Percentiles rank a stretch among this genome's conserved stretches.
Evolutionary conservation across 2,113 vertebrate species (phyloP).

Genomic region (Phycodurus eques): DNA sequence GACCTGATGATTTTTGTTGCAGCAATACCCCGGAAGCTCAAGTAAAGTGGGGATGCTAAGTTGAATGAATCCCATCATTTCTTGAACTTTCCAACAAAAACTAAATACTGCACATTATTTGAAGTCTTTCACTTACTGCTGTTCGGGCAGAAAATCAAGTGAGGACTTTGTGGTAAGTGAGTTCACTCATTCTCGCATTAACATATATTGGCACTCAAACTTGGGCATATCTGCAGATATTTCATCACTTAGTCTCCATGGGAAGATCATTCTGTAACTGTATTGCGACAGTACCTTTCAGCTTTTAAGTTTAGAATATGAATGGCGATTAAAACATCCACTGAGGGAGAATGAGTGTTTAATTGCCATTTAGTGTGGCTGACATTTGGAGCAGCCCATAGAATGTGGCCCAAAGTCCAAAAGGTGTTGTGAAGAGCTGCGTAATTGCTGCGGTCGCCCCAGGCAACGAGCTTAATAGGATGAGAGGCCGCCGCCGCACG

Average conservation of each 20-base stretch:
- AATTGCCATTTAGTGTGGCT: constrained; percentile 67
- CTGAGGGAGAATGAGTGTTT: constrained; percentile 46
- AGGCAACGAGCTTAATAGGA: constrained; percentile 64
- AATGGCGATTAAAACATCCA: constrained; percentile 52
- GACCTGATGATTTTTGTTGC: constrained; percentile 51
- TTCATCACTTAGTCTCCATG: constrained; percentile 26
- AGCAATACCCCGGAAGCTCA: constrained; percentile 20
- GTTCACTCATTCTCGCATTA: constrained; percentile 13
- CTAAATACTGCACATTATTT: neutral
- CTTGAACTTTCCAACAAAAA: neutral
- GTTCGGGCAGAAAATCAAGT: neutral
- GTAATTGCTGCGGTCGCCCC: constrained; percentile 72
- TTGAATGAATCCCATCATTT: neutral
- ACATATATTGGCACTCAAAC: constrained; percentile 16
- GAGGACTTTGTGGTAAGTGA: neutral
- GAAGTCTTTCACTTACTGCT: neutral
- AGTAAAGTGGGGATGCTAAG: constrained; percentile 13
- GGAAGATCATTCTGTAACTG: constrained; percentile 18
- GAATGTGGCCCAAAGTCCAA: constrained; percentile 70
- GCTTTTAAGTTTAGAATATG: constrained; percentile 38
- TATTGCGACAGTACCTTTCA: constrained; percentile 32
- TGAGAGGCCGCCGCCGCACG: constrained; percentile 25
- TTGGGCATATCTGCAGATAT: constrained; percentile 16
- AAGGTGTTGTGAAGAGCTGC: constrained; percentile 71
- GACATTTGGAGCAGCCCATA: constrained; percentile 71